phyloP scores from a whole-genome alignment of 2,888 invertebrate genomes.

The Drosophila pseudotakahashii region DNA sequence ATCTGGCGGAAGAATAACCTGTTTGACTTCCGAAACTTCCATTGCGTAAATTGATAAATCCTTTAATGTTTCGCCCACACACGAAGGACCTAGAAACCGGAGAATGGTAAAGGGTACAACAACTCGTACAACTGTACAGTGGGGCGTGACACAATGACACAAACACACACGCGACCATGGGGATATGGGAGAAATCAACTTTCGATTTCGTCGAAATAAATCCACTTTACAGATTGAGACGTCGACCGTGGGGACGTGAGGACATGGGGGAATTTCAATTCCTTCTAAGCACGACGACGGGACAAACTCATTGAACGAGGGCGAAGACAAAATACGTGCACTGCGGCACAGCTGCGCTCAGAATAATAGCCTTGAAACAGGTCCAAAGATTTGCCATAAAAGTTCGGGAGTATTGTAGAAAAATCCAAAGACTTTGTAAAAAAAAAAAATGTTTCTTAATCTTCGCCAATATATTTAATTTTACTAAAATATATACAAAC shows the following conservation, averaged over 20 bases:
- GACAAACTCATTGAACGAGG: slow-evolving; percentile 67
- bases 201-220: slow-evolving; percentile 76
- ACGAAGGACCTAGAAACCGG: slow-evolving; percentile 16
- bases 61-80: slow-evolving; percentile 61
- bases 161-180: slow-evolving; percentile 22
- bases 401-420: not conserved
- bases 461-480: no score
- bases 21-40: slow-evolving; percentile 49
- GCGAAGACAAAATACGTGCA: slow-evolving; percentile 65
- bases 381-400: no score
- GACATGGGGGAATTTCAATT: slow-evolving; percentile 68
- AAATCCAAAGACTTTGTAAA: not conserved
- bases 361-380: slow-evolving; percentile 2
- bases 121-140: slow-evolving; percentile 2
- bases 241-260: slow-evolving; percentile 37
- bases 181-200: slow-evolving; percentile 65
- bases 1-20: slow-evolving; percentile 34
- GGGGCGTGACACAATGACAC: slow-evolving; percentile 36
- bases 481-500: not conserved
- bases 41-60: slow-evolving; percentile 76
- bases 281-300: slow-evolving; percentile 64
- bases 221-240: slow-evolving; percentile 75
- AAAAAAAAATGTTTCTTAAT: no score
- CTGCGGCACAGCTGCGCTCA: slow-evolving; percentile 12
- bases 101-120: slow-evolving; percentile 30